phyloP scores from a whole-genome alignment of 2,113 vertebrate genomes.

The Piaya cayana region DNA sequence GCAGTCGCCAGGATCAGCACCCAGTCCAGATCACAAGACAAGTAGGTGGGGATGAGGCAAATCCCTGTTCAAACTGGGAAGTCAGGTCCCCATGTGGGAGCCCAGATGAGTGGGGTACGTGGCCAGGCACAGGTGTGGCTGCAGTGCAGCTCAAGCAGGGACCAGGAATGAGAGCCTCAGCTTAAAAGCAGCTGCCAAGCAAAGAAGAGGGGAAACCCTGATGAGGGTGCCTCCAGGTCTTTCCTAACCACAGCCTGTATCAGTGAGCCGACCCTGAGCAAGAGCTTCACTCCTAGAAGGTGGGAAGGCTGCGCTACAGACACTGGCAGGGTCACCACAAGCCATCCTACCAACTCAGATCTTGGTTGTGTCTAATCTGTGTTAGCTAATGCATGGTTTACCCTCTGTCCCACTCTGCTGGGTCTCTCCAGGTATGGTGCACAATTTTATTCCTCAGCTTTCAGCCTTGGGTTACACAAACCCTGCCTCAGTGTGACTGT shows the following conservation, averaged over 20 bases:
- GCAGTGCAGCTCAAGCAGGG: not conserved
- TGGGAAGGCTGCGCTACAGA: fast-evolving
- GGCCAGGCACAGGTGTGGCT: not conserved
- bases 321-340: not conserved
- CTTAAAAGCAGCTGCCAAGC: not conserved
- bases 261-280: not conserved
- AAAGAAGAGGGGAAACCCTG: not conserved
- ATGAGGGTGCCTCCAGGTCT: not conserved
- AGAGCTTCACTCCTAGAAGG: not conserved
- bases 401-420: fast-evolving
- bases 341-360: not conserved
- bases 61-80: not conserved
- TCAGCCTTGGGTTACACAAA: not conserved
- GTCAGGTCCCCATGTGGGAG: fast-evolving
- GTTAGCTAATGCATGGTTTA: not conserved
- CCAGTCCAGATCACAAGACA: too few relatives aligned
- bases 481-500: not conserved
- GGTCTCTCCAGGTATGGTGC: not conserved
- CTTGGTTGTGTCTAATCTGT: not conserved
- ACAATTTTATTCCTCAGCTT: not conserved
- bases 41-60: not conserved
- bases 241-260: not conserved
- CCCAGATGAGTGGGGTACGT: not conserved
- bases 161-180: not conserved
- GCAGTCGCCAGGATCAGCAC: not conserved